Evolutionary conservation across 2,888 invertebrate species (phyloP).

Genomic region (Pyrgus malvae): DNA sequence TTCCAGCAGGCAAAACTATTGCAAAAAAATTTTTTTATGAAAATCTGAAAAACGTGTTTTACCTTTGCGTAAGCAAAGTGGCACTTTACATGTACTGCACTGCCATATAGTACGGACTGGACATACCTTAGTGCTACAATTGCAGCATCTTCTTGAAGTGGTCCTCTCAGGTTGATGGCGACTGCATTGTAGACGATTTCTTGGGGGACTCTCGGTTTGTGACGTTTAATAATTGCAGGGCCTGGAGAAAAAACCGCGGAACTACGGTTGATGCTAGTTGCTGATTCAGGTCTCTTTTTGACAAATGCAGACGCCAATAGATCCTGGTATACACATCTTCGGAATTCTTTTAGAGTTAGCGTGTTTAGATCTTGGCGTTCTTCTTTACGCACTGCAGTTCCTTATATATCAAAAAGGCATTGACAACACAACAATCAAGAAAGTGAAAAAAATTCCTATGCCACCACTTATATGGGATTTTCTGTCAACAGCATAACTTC

Average conservation of each 20-base stretch:
- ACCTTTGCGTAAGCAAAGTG: slow-evolving; percentile 29
- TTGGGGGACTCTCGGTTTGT: slow-evolving; percentile 30
- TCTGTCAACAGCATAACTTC: not conserved
- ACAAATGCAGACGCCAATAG: slow-evolving; percentile 26
- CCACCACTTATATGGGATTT: not conserved
- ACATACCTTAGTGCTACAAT: slow-evolving; percentile 32
- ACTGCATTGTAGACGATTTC: slow-evolving; percentile 25
- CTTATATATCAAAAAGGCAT: not conserved
- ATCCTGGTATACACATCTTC: not conserved
- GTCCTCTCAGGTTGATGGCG: slow-evolving; percentile 29
- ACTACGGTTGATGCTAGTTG: not conserved
- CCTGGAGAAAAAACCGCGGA: not conserved
- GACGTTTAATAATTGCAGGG: slow-evolving; percentile 27
- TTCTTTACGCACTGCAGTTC: not conserved
- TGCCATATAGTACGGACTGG: slow-evolving; percentile 31
- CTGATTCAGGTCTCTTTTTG: not conserved
- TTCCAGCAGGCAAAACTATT: too few species aligned
- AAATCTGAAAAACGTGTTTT: slow-evolving; percentile 14
- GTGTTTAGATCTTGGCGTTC: not conserved
- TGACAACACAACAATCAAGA: not conserved
- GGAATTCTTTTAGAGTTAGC: not conserved
- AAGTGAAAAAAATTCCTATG: not conserved
- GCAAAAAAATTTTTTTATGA: slow-evolving; percentile 1
- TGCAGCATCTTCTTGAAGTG: slow-evolving; percentile 32
- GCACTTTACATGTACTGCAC: slow-evolving; percentile 31